Conservation (phyloP, 1,140 invertebrate species). For the Lanistes nyassanus region DNA sequence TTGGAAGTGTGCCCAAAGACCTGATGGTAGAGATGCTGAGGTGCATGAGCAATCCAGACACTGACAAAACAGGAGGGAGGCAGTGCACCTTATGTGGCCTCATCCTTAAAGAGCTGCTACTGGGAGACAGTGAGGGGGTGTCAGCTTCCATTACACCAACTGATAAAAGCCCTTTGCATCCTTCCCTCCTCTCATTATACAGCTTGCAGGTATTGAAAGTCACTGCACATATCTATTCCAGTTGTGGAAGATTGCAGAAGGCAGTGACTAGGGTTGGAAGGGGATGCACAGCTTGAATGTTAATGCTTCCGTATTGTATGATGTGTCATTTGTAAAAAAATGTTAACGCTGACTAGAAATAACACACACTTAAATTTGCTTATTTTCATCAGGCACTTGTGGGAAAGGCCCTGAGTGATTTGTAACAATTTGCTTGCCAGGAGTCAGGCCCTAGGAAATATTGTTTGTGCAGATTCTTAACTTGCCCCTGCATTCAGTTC, state of each 20-base stretch:
- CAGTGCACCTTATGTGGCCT: slow-evolving; percentile 2
- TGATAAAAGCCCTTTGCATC: background rate
- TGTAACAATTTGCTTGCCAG: no score
- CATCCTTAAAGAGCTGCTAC: background rate
- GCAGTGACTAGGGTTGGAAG: background rate
- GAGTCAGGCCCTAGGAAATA: no score
- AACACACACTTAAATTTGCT: no score
- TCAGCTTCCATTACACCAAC: background rate
- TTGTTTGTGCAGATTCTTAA: no score
- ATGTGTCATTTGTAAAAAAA: no score
- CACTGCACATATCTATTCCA: no score
- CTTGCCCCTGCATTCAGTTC: no score
- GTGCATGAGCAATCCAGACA: background rate
- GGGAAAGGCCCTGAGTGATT: no score
- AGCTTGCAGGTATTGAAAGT: slow-evolving; percentile 8
- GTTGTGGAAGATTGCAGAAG: no score
- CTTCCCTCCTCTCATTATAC: background rate
- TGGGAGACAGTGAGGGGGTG: background rate
- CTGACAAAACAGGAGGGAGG: slow-evolving; percentile 2
- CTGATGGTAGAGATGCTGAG: slow-evolving; percentile 11
- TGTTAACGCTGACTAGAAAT: no score
- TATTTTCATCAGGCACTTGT: no score
- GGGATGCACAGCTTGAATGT: background rate
- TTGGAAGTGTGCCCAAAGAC: background rate
- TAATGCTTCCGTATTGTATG: background rate